phyloP scores from a whole-genome alignment of 2,888 invertebrate species.

The Cataglyphis rosenhaueri region DNA sequence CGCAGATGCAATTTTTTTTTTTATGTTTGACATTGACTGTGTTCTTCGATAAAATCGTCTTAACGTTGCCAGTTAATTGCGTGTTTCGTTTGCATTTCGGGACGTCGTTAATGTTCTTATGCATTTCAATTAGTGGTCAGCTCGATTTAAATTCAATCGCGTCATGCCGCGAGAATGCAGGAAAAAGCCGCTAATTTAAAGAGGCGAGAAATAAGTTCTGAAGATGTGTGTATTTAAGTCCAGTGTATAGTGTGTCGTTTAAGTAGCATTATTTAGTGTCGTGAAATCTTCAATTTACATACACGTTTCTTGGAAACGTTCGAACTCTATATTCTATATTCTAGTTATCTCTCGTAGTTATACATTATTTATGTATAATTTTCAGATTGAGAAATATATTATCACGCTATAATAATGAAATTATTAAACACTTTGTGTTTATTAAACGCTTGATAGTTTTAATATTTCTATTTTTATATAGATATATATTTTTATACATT shows the following conservation, averaged over 20 bases:
- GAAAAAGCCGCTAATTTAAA: background rate
- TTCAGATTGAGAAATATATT: background rate
- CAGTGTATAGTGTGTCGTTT: background rate
- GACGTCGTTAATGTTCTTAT: background rate
- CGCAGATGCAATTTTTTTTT: constrained; percentile 1
- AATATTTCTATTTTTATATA: background rate
- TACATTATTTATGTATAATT: background rate
- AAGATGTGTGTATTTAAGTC: background rate
- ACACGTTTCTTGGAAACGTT: background rate
- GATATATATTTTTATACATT: too few relatives aligned
- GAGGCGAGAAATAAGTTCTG: background rate
- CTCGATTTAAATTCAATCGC: constrained; percentile 38
- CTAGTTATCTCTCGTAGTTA: background rate
- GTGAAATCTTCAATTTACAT: background rate
- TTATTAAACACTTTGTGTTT: background rate
- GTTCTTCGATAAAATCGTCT: background rate
- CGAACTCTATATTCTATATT: constrained; percentile 33
- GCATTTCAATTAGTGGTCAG: constrained; percentile 3
- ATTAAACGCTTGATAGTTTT: background rate
- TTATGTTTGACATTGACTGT: background rate
- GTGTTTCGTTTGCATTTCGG: background rate
- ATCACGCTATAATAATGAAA: background rate
- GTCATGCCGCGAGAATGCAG: background rate
- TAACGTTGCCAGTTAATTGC: background rate
- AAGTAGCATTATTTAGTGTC: background rate